These are phyloP conservation scores for Columbina picui DNA, from an alignment of 2,113 vertebrate species.

Conservation along the genomic window DNA sequence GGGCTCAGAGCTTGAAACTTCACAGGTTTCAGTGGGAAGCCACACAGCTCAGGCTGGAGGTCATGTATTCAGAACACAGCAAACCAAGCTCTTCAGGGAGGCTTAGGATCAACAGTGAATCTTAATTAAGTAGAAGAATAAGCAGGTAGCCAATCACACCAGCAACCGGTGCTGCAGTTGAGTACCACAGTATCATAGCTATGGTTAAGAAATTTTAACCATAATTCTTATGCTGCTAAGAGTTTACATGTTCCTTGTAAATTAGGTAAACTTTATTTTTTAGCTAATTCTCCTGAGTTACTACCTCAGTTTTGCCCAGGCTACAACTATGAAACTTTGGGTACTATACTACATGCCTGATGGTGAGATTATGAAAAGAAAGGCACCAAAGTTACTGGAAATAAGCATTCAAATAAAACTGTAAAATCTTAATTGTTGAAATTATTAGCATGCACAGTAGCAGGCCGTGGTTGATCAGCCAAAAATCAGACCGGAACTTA, in stretches of 20 bases:
- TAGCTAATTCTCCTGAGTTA: background rate
- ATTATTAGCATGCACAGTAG: background rate
- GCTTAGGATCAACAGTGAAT: background rate
- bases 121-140: background rate
- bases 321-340: background rate
- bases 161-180: fast-evolving
- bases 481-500: background rate
- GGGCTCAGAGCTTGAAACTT: background rate
- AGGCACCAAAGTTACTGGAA: background rate
- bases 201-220: background rate
- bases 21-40: background rate
- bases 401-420: background rate
- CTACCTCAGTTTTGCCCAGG: background rate
- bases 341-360: background rate
- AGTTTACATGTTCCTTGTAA: background rate
- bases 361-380: background rate
- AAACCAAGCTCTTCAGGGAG: background rate
- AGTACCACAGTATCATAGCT: background rate
- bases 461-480: background rate
- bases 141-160: background rate
- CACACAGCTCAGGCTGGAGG: background rate
- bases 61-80: background rate
- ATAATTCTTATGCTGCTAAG: background rate
- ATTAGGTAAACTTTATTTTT: background rate
- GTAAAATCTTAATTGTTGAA: background rate